phyloP scores from a whole-genome alignment of 1,140 invertebrate genomes.

The Manduca sexta region DNA sequence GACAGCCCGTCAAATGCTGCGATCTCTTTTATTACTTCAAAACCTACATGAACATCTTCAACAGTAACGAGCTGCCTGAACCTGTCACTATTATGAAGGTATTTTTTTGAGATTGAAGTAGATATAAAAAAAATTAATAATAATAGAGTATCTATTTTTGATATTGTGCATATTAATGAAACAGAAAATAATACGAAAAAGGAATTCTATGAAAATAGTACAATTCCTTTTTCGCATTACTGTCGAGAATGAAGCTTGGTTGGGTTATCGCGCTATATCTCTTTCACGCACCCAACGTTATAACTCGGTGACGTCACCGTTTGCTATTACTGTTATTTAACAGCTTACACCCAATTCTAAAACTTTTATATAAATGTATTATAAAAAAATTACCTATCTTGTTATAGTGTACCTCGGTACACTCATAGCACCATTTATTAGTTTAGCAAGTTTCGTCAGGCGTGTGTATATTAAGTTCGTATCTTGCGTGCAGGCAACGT shows the following conservation, averaged over 20 bases:
- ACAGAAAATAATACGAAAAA: neutral
- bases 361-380: too few species aligned
- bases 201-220: neutral
- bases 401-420: too few species aligned
- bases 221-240: neutral
- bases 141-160: neutral
- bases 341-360: too few species aligned
- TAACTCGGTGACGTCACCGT: neutral
- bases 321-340: too few species aligned
- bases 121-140: neutral
- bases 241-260: neutral
- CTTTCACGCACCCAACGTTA: neutral
- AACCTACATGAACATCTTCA: slow-evolving; percentile 15
- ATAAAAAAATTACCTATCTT: too few species aligned
- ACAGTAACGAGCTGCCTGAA: slow-evolving; percentile 12
- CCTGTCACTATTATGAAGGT: slow-evolving; percentile 15
- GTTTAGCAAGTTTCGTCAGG: neutral
- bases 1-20: slow-evolving; percentile 3
- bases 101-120: neutral
- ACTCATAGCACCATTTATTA: too few species aligned
- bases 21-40: slow-evolving; percentile 12
- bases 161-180: too few species aligned
- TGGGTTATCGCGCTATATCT: neutral
- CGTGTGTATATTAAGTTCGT: too few species aligned
- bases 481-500: slow-evolving; percentile 5